Percentiles rank a stretch among this genome's conserved stretches.
phyloP scores from a whole-genome alignment of 2,113 vertebrate genomes.

The Scartelaos histophorus region DNA sequence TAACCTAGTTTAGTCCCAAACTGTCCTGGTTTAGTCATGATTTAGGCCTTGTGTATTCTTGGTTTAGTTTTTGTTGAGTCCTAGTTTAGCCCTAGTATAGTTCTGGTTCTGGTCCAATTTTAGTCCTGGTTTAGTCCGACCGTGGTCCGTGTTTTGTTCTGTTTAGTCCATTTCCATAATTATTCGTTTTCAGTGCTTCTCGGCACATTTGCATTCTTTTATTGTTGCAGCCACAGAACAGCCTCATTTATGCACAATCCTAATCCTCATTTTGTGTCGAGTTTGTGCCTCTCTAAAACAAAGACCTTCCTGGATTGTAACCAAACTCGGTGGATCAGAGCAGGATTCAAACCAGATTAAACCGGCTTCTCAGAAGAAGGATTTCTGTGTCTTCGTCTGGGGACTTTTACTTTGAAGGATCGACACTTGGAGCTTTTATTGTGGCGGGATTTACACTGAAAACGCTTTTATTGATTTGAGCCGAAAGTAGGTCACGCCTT shows the following conservation, averaged over 20 bases:
- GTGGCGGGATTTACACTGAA: slow-evolving; percentile 8
- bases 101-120: neutral
- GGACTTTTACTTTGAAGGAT: slow-evolving; percentile 11
- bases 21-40: neutral
- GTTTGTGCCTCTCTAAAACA: neutral
- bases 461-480: slow-evolving; percentile 50
- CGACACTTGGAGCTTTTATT: neutral
- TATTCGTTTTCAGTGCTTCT: too few relatives aligned
- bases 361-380: neutral
- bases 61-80: neutral
- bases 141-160: neutral
- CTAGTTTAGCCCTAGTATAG: neutral
- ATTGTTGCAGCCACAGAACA: too few relatives aligned
- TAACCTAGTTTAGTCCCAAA: neutral
- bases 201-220: too few relatives aligned
- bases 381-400: neutral
- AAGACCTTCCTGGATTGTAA: neutral
- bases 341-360: slow-evolving; percentile 55
- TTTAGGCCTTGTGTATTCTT: neutral
- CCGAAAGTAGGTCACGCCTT: slow-evolving; percentile 37
- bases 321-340: slow-evolving; percentile 15
- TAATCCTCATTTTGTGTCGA: neutral
- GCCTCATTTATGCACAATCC: too few relatives aligned
- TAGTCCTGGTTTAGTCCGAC: neutral
- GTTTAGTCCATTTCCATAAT: neutral